Evolutionary conservation across 1,140 invertebrate genomes (phyloP), one percentile per base, ranked within the genome.

Genomic region (Anastrepha ludens): DNA sequence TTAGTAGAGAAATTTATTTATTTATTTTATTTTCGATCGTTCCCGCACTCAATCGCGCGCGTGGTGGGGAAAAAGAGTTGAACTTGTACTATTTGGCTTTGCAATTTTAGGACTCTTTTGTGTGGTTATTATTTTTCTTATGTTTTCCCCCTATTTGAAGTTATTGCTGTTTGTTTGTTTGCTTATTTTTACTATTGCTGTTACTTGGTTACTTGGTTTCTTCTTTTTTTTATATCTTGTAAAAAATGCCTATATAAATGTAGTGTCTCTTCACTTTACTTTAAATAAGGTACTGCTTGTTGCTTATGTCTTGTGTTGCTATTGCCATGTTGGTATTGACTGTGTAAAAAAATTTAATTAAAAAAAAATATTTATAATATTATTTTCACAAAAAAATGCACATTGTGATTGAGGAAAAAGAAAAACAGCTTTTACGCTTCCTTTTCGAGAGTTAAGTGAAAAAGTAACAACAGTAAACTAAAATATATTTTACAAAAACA

Each of bases 201-300:
- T 74, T 55, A 74, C 20, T 67, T 47, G n/a, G 15, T 11, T 87
- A 1, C 44, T 67, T 74, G 39, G n/a, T 81, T 87, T 20, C 7
- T 17, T 87, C 3, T 60, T 74, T 29, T 29, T 20, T 81, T 44
- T 62, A 13, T 8, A 15, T 81, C 44, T 59, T 86, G 44, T 44
- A 65, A 65, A 88, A 67, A 64, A 85, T 85, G 29, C 39, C 29
- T 88, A 60, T 62, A 86, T 50, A 67, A 64, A 50, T 85, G 70
- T 78, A 20, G 47, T 20, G n/a, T 78, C 81, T 87, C 44, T 87
- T 62, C 50, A 81, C 5, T 85, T 62, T 81, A 85, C 74, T 81
- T 81, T 87, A 87, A 87, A 47, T 87, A 47, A 87, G 60, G 86
- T 65, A 65, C 60, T 65, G n/a, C 67, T 65, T 87, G 64, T 87